Percentiles rank a stretch among this genome's conserved stretches.
Evolutionary conservation across 2,113 vertebrate genomes (phyloP).

Genomic region (Mormyrus iriodes): DNA sequence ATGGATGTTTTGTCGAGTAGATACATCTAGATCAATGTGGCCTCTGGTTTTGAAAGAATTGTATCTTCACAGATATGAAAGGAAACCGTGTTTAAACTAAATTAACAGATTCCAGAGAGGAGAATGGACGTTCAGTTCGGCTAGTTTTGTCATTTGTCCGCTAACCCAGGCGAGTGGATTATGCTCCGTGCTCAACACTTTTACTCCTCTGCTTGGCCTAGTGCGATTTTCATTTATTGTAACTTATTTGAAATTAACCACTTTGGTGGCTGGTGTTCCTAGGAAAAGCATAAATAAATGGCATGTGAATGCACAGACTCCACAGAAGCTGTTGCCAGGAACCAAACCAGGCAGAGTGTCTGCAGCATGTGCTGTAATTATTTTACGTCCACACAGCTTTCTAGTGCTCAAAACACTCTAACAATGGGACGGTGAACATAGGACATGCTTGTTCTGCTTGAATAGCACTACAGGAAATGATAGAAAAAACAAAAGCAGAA

Average conservation of each 20-base stretch:
- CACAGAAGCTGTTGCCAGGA: background rate
- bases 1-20: background rate
- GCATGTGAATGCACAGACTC: background rate
- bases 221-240: background rate
- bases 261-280: background rate
- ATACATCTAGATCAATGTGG: background rate
- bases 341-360: background rate
- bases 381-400: background rate
- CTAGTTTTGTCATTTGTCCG: background rate
- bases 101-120: background rate
- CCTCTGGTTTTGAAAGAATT: background rate
- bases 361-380: background rate
- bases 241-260: background rate
- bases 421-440: background rate
- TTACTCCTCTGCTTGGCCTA: background rate
- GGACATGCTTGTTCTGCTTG: slow-evolving; percentile 1
- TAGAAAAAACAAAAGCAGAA: background rate
- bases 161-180: background rate
- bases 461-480: background rate
- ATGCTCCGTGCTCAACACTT: background rate
- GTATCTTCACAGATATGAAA: background rate
- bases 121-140: background rate
- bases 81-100: background rate
- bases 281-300: background rate
- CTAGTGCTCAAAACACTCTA: background rate